These are phyloP conservation scores for Dolichomitus sp. DNA, from an alignment of 2,888 invertebrate species.

Conservation along the genomic window DNA sequence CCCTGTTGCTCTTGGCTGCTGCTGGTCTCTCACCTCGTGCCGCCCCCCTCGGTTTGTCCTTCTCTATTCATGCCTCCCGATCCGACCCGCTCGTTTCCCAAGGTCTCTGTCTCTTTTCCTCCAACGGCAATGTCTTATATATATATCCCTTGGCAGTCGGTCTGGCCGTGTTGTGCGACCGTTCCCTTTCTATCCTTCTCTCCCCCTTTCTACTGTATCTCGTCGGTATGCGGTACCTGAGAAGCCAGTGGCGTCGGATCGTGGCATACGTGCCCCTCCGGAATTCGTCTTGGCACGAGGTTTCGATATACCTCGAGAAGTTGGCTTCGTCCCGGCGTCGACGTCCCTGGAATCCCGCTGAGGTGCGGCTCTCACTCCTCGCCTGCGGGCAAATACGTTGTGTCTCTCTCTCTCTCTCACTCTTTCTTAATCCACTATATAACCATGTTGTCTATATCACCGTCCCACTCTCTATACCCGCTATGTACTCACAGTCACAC, in stretches of 20 bases:
- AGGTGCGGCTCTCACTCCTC: conserved; percentile 78
- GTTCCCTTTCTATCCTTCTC: conserved; percentile 66
- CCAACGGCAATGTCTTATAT: conserved; percentile 45
- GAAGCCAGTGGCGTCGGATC: conserved; percentile 73
- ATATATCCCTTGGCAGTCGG: conserved; percentile 39
- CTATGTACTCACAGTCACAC: conserved; percentile 50
- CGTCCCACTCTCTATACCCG: conserved; percentile 54
- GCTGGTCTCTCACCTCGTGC: conserved; percentile 64
- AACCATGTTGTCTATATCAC: conserved; percentile 41
- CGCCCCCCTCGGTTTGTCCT: conserved; percentile 58
- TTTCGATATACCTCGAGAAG: background rate
- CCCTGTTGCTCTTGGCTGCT: conserved; percentile 31
- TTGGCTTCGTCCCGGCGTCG: conserved; percentile 63
- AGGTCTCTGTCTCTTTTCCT: conserved; percentile 56
- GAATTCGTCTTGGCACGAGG: conserved; percentile 60
- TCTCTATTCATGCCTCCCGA: conserved; percentile 50
- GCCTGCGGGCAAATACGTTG: conserved; percentile 59
- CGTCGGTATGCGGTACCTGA: conserved; percentile 67
- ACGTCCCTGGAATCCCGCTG: conserved; percentile 78
- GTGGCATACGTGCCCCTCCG: conserved; percentile 52
- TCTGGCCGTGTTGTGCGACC: conserved; percentile 30
- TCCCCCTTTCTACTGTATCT: conserved; percentile 65
- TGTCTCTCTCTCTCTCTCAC: conserved; percentile 57
- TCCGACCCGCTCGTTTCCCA: conserved; percentile 50
- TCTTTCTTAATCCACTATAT: conserved; percentile 35